Evolutionary conservation across 2,113 vertebrate species (phyloP), one percentile per base, ranked within the genome.

Genomic region (Rhagologus leucostigma): DNA sequence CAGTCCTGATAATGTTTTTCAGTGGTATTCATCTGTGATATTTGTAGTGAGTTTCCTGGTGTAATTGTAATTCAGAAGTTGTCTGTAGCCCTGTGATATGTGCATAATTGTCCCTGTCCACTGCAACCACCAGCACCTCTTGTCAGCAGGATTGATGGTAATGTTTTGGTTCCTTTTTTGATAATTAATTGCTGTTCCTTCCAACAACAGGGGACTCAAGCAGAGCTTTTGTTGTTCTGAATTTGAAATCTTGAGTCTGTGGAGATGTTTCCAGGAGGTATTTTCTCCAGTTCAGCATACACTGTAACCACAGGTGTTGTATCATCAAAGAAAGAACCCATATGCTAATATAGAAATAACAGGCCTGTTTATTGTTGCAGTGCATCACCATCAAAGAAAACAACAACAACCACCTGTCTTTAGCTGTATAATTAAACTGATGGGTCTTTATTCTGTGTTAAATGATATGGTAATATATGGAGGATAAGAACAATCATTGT

Each of bases 381-480:
- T 89, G 80, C 86, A 96, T 96, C 96, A 90, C 73, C 93, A 96
- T 97, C 95, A 97, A 97, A 96, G 92, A 95, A 97, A 97, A 97
- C 95, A 97, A 97, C 89, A 97, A 96, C 96, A 94, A 94, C 96
- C 96, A 96, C 96, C 96, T 96, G 96, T 95, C 92, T 96, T 89
- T 87, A 84, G 90, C 80, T 62, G 65, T 94, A 5, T 94, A 95
- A 97, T 97, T 96, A 93, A 90, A 89, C 42, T 69, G 83, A 95
- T 39, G 64, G 69, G 88, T 92, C 95, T 97, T 96, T 95, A 94
- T 94, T 93, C 88, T 89, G 52, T 92, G 62, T 29, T 94, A 82
- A 97, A 96, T 96, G 14, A 89, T 92, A 96, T 96, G 95, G 11
- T 95, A 97, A 96, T 95, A 57, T 79, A 94, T 35, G 76, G 65